Evolutionary conservation across 2,888 invertebrate genomes (phyloP).

Genomic region (Andrena bicolor): DNA sequence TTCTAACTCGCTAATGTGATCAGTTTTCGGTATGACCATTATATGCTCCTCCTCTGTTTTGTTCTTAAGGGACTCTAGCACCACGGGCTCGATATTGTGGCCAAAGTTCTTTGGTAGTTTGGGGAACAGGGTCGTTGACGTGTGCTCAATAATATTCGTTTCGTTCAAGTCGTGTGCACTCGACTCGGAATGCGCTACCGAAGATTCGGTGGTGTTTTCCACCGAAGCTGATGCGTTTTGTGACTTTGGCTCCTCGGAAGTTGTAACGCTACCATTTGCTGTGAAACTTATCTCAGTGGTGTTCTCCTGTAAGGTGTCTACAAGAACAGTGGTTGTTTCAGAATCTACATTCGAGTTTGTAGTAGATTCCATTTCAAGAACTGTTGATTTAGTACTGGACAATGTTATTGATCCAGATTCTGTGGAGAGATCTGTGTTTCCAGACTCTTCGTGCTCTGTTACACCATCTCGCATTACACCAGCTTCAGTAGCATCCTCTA

Average conservation of each 20-base stretch:
- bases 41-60: constrained; percentile 68
- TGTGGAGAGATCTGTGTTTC: not conserved
- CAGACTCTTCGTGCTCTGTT: constrained; percentile 3
- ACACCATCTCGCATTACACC: not conserved
- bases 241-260: constrained; percentile 11
- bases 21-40: constrained; percentile 66
- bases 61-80: constrained; percentile 65
- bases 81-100: constrained; percentile 75
- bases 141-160: constrained; percentile 72
- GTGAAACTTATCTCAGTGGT: constrained; percentile 32
- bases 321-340: constrained; percentile 4
- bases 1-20: constrained; percentile 48
- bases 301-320: constrained; percentile 9
- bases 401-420: constrained; percentile 9
- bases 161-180: constrained; percentile 63
- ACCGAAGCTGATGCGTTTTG: not conserved
- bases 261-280: constrained; percentile 17
- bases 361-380: constrained; percentile 8
- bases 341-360: not conserved
- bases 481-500: constrained; percentile 28
- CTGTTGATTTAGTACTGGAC: not conserved
- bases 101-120: constrained; percentile 77
- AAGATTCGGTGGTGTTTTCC: constrained; percentile 12
- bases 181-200: not conserved
- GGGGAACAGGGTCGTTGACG: constrained; percentile 70